Conservation (phyloP, 2,797 vertebrate species). For the Pelobates cultripes region DNA sequence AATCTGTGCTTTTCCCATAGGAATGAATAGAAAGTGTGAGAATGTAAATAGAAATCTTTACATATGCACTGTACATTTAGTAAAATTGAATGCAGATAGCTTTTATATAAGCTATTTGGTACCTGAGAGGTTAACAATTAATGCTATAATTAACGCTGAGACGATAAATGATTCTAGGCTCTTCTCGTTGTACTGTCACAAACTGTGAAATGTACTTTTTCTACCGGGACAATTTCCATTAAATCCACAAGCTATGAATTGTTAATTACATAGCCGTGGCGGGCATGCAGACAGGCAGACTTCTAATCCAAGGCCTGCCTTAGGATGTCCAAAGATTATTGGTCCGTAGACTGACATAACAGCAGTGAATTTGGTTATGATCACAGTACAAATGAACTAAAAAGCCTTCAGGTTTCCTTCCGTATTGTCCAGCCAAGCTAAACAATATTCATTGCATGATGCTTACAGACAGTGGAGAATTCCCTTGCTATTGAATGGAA, state of each 20-base stretch:
- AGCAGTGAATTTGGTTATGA: background rate
- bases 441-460: background rate
- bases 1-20: too few relatives aligned
- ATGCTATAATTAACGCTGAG: background rate
- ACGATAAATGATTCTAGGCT: constrained; percentile 1
- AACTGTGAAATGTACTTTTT: constrained; percentile 11
- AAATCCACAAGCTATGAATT: background rate
- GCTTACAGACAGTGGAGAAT: background rate
- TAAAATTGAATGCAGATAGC: too few relatives aligned
- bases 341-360: background rate
- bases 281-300: background rate
- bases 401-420: constrained; percentile 1
- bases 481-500: too few relatives aligned
- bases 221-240: constrained; percentile 5
- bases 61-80: too few relatives aligned
- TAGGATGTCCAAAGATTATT: background rate
- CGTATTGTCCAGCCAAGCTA: background rate
- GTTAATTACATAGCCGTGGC: constrained; percentile 16
- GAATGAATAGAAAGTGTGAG: too few relatives aligned
- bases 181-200: constrained; percentile 16
- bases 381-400: constrained; percentile 15
- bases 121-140: background rate
- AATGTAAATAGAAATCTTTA: too few relatives aligned
- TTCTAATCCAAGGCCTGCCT: background rate
- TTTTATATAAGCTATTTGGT: background rate